Base-by-base conservation (phyloP, 2,797 vertebrate genomes). In the Coregonus ussuriensis region DNA sequence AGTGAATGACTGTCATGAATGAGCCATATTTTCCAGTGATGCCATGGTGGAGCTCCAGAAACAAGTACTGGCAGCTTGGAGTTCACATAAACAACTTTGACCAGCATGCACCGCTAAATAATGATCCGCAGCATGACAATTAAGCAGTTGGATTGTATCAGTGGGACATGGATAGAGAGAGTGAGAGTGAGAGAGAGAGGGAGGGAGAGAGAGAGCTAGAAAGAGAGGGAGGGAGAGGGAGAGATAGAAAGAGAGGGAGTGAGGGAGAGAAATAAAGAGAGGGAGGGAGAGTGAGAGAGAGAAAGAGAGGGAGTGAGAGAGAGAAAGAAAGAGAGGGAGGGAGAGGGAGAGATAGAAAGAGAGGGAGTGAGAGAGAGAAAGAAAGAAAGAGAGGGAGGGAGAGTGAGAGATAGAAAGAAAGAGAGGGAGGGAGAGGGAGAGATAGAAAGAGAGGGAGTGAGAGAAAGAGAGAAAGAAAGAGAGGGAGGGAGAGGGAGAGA, bases 111-210 rank as follows among this genome's bases (percentile, higher is more conserved):
- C 67, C 54, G 29, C 75, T 76, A 79, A 51, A 74, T 62, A 65
- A 75, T 78, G 69, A 63, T 80, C 78, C 71, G 63, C 68, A 65
- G 71, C 71, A 75, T 25, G 73, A 78, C 81, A 84, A 80, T 81
- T 84, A 81, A 47, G 41, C 67, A 11, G 75, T 80, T 79, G 74
- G 72, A 77, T 72, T 74, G 68, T 77, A 82, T 77, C 76, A 79
- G 25, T 65, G 74, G 21, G 67, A 52, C 79, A 16, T 25, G n/a
- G 47, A 52, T 52, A 21, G 37, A 72, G n/a, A 53, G 25, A 63
- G 59, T 3, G 16, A n/a, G 5, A 63, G n/a, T 13, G 6, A 63
- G 6, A 1, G 4, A n/a, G 56, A 1, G 56, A 59, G 54, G 4
- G 54, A 3, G 54, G 0, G 56, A 59, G 16, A 1, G 54, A 56